Evolutionary conservation across 1,140 invertebrate genomes (phyloP), one percentile per base, ranked within the genome.

Genomic region (Drosophila takahashii): DNA sequence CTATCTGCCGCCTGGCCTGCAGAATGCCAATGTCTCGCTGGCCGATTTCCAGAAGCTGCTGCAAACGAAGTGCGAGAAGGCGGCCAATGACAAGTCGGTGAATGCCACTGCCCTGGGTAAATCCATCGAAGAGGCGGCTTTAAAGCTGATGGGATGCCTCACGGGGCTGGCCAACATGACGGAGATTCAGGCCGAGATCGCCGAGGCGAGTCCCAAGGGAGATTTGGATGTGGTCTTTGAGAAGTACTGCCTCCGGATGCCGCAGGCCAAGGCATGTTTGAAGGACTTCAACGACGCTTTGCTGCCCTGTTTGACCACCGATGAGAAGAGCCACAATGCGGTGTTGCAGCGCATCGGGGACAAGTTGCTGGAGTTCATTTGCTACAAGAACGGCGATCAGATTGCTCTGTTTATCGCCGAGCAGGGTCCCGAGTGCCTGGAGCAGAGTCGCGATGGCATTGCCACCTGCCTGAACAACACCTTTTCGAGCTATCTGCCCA

Each of bases 391-490:
- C 65, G 96, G 96, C 5, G 96, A 97, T 85, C 94, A 96, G 71
- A 96, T 97, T 78, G 96, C 96, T 1, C 93, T 97, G 61, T 97
- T 97, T 76, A 96, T 97, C 53, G 95, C 96, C 32, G 95, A 96
- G 79, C 93, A 95, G 51, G 96, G 96, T 1, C 95, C 95, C 3
- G 95, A 96, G 80, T 97, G 96, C 86, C 92, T 96, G 29, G 65
- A 93, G 62, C 83, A 93, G 3, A 94, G 95, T 69, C 92, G 93
- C 59, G 93, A 94, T 4, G 93, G 92, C 1, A 93, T 97, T 16
- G 92, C 94, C 87, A 79, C 92, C 0, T 97, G 96, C 79, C 52
- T 94, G 0, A 96, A 96, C 77, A 67, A 72, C 1, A 95, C 95
- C 0, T 92, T 95, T 47, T 80, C 78, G 2, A 89, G 90, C 13